Conservation (phyloP, 1,140 invertebrate species). For the Littorina saxatilis region DNA sequence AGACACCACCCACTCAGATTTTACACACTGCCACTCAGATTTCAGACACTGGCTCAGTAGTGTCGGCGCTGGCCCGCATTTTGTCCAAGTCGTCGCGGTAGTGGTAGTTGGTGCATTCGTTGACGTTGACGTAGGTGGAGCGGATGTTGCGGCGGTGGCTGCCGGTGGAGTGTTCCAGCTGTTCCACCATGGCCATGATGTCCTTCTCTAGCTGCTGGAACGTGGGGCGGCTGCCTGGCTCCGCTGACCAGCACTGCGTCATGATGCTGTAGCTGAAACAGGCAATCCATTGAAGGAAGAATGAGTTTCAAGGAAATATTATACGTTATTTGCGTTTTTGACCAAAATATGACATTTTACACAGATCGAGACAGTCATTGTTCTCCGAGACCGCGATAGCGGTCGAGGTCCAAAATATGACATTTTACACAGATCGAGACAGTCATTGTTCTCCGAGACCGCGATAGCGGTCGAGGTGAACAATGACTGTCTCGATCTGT, state of each 20-base stretch:
- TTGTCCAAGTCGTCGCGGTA: constrained; percentile 49
- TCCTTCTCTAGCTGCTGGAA: constrained; percentile 85
- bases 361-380: too few species aligned
- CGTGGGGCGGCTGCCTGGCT: constrained; percentile 85
- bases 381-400: too few species aligned
- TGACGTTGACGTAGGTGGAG: constrained; percentile 62
- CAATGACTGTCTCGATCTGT: too few species aligned
- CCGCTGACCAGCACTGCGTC: constrained; percentile 88
- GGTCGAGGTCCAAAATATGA: too few species aligned
- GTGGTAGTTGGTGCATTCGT: constrained; percentile 58
- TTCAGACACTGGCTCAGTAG: neutral
- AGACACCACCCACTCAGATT: too few species aligned
- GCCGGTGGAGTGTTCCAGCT: constrained; percentile 57
- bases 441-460: too few species aligned
- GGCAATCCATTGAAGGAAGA: constrained; percentile 84
- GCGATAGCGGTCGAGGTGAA: too few species aligned
- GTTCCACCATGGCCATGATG: constrained; percentile 81
- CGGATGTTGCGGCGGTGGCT: constrained; percentile 52
- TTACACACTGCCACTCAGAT: neutral
- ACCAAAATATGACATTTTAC: too few species aligned
- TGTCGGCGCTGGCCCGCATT: neutral
- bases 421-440: too few species aligned
- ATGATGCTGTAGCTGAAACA: constrained; percentile 87
- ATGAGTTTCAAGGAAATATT: too few species aligned
- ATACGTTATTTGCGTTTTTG: too few species aligned